Percentiles rank a stretch among this genome's conserved stretches.
Evolutionary conservation across 1,140 invertebrate genomes (phyloP).

Genomic region (Anastatus disparis): DNA sequence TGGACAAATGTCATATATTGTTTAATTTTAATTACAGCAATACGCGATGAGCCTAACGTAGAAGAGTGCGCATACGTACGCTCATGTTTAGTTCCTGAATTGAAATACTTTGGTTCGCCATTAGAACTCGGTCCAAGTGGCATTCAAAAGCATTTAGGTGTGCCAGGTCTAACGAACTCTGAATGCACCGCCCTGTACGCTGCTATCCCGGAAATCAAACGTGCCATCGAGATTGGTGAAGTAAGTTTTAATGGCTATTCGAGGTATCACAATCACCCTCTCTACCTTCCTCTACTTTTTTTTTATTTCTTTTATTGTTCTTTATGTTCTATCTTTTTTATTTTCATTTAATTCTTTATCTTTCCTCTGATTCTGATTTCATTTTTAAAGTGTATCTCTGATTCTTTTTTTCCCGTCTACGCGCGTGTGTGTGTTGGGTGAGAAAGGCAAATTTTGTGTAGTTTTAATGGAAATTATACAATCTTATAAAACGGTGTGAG

Average conservation of each 20-base stretch:
- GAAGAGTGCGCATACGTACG: conserved; percentile 70
- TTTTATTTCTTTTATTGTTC: neutral
- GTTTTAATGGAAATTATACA: no score
- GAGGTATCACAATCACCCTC: neutral
- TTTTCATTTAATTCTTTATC: no score
- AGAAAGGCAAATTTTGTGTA: no score
- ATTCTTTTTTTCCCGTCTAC: no score
- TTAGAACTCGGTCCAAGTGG: conserved; percentile 65
- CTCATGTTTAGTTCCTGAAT: conserved; percentile 58
- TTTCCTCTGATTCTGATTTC: no score
- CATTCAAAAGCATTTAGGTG: conserved; percentile 67
- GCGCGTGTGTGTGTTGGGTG: no score
- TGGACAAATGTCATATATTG: no score
- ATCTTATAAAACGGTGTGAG: no score
- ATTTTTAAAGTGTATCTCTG: no score
- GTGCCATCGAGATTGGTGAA: conserved; percentile 67
- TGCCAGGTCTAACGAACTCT: conserved; percentile 68
- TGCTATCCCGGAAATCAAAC: conserved; percentile 64
- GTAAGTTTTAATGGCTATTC: conserved; percentile 39
- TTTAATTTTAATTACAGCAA: no score
- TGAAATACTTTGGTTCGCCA: conserved; percentile 62
- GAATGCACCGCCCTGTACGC: conserved; percentile 68
- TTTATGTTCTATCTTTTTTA: no score
- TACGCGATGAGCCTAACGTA: conserved; percentile 64
- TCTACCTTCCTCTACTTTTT: neutral